Conservation (phyloP, 2,113 vertebrate genomes). For the sheep (Ovis aries) region ARS-UI_Ramb_v3.0 NC_056056.1:192944501-192945000, state of each 20-base stretch:
- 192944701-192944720: not conserved
- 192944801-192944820: not conserved
- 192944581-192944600: not conserved
- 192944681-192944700: not conserved
- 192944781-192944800: not conserved
- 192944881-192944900: not conserved
- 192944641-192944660: not conserved
- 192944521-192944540: not conserved
- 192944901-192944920: not conserved
- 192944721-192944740: not conserved
- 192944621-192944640: not conserved
- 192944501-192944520: not conserved
- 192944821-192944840: not conserved
- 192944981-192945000: not conserved
- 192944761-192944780: not conserved
- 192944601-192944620: not conserved
- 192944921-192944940: not conserved
- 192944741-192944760: not conserved
- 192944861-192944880: not conserved
- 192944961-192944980: not conserved
- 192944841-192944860: not conserved
- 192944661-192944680: not conserved
- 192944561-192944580: not conserved
- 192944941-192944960: not conserved
- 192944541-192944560: not conserved